Base-by-base conservation (phyloP, 1,140 invertebrate genomes). In the Drosophila pseudoobscura region DNA sequence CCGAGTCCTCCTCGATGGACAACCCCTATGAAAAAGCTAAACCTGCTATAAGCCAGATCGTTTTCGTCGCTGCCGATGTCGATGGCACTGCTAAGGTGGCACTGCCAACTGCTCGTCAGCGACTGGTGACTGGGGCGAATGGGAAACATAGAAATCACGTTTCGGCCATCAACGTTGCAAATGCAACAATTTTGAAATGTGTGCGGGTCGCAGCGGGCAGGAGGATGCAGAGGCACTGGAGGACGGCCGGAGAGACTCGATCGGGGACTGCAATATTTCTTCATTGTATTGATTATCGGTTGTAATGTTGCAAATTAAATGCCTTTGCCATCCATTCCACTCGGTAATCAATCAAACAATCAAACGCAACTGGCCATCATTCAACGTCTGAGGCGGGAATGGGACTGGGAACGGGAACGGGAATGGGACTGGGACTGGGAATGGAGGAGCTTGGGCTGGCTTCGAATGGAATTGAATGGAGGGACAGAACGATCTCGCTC, bases 271-370 rank as follows among this genome's bases (percentile, higher is more conserved):
- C 77, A 85, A 82, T 85, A 85, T 87, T 87, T 85, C 82, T 87
- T 87, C 78, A 87, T 87, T 88, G 83, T 88, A 88, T 88, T 88
- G 83, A 88, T 88, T 88, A 88, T 88, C 83, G 83, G 83, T 88
- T 88, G 83, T 88, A 88, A 88, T 88, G 83, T 88, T 88, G 84
- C 78, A 88, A 88, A 88, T 88, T 88, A 88, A 88, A 88, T 88
- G 83, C 60, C 83, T 75, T 24, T 53, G 80, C 80, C 80, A 65
- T 49, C 22, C 58, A 55, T 11, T 51, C 35, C 46, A 58, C 50
- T 31, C 58, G 50, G 54, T 61, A 71, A 78, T 87, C 82, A 85
- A 87, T 82, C 82, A 85, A 80, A 87, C 82, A 85, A 85, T 87
- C 80, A 87, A 80, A 87, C 79, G 31, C 78, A 80, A 79, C 78